phyloP scores from a whole-genome alignment of 2,113 vertebrate species.

The Campylorhamphus procurvoides region DNA sequence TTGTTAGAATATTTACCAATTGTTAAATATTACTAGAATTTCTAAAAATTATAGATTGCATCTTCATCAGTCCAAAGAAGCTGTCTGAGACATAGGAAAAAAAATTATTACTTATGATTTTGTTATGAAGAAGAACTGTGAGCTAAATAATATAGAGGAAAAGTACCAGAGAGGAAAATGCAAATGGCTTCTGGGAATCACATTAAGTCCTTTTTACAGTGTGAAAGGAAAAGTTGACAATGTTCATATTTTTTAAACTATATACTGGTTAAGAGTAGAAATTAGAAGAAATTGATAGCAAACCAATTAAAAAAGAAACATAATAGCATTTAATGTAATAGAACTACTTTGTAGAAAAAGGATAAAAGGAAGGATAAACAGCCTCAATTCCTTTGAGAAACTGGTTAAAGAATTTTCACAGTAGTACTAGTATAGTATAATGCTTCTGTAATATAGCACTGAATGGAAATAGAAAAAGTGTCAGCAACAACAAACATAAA shows the following conservation, averaged over 20 bases:
- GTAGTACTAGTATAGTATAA: not conserved
- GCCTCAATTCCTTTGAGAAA: not conserved
- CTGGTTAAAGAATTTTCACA: not conserved
- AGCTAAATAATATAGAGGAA: not conserved
- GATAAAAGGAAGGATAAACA: not conserved
- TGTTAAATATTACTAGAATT: not conserved
- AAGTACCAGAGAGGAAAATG: not conserved
- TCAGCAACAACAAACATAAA: not conserved
- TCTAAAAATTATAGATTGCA: not conserved
- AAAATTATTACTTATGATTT: not conserved
- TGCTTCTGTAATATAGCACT: not conserved
- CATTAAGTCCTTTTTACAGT: not conserved
- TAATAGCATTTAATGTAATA: not conserved
- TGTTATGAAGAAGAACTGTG: not conserved
- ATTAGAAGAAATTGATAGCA: not conserved
- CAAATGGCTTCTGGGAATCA: not conserved
- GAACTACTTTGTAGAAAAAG: not conserved
- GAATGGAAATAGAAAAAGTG: not conserved
- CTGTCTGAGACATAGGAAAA: not conserved
- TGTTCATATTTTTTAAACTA: not conserved
- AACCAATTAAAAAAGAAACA: not conserved
- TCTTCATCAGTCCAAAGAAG: not conserved
- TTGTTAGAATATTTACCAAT: not conserved
- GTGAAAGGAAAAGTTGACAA: not conserved
- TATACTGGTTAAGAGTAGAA: not conserved